Base-by-base conservation (phyloP, 2,113 vertebrate genomes). In the Rhadina sibilatrix region DNA sequence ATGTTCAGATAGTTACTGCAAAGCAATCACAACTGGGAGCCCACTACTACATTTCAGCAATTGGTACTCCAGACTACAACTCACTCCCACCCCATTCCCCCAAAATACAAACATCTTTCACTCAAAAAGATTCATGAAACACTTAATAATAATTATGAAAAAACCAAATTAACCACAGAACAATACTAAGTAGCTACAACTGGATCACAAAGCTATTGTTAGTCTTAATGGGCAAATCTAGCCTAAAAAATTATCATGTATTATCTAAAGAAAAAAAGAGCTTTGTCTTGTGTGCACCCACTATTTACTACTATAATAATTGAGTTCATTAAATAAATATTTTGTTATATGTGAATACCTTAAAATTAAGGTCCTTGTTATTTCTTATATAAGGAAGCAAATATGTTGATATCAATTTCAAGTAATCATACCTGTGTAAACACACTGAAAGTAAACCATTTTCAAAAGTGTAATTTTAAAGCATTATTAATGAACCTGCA, bases 81-180 rank as follows among this genome's bases (percentile, higher is more conserved):
- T 2, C 18, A 38, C 2, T 6, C 28, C 18, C 50, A 61, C 2
- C 1, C 24, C 33, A 64, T 9, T 18, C 37, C 30, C 3, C 3
- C 11, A 28, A 42, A 63, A 71, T 10, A 81, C 21, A 64, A 79
- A 57, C 6, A 57, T 12, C 47, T 69, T 77, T 54, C 49, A 69
- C 11, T 57, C 37, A 37, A 2, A n/a, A 30, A 52, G 31, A 60
- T 33, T 44, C 10, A 50, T 6, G 12, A 56, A 94, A 78, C 33
- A 12, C 10, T 47, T 72, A 64, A 74, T 25, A 59, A 28, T 21
- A 2, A 59, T 59, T 75, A 40, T 1, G 12, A 27, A 92, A 88
- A 1, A 6, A 16, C 4, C 10, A 20, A 65, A 65, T 42, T 70
- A 86, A 74, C 10, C 33, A 56, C 16, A 76, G 38, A 90, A 83